Base-by-base conservation (phyloP, 2,797 vertebrate species). In the Artibeus jamaicensis region DNA sequence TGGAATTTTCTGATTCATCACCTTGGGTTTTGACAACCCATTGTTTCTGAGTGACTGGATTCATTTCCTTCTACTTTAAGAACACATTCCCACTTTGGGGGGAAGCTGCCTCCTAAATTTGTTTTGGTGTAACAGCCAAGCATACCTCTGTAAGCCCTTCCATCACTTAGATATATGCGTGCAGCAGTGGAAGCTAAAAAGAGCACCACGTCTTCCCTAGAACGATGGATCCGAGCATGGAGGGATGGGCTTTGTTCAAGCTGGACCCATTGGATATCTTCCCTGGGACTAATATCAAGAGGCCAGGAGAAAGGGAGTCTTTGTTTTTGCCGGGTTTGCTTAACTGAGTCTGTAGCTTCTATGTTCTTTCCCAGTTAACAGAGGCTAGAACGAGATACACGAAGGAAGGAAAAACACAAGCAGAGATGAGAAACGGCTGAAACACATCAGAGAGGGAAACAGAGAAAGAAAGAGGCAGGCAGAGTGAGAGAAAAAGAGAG, bases 1-100 rank as follows among this genome's bases (percentile, higher is more conserved):
- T 50, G 68, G 42, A 34, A n/a, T 9, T 37, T 57, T 77, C 93
- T 68, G 83, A 84, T 78, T 97, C 95, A 93, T 46, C 55, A 14
- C 48, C 29, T 9, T 5, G 22, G 79, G 3, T 65, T 96, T 79
- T 82, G 81, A 91, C 46, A 71, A 65, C 46, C 71, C 37, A 76
- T 91, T 93, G 79, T 89, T 87, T 73, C 73, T n/a, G 46, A 85
- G 21, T 84, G 95, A 37, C 29, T 16, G n/a, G 37, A 9, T 42
- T 94, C 84, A 22, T 42, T 57, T 79, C 53, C 21, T 26, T 5
- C 29, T 48, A 44, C 62, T 46, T 77, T 22, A 53, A 37, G 55
- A 65, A n/a, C 44, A 81, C 42, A 16, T 46, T 19, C 44, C 24
- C 37, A 44, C 65, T 91, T 89, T 73, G 93, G 83, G 46, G 83